A percentile compares a stretch with the other conserved stretches of the same genome.
These are phyloP conservation scores for Lacerta agilis DNA, from an alignment of 2,797 vertebrate genomes.

Conservation along the genomic window DNA sequence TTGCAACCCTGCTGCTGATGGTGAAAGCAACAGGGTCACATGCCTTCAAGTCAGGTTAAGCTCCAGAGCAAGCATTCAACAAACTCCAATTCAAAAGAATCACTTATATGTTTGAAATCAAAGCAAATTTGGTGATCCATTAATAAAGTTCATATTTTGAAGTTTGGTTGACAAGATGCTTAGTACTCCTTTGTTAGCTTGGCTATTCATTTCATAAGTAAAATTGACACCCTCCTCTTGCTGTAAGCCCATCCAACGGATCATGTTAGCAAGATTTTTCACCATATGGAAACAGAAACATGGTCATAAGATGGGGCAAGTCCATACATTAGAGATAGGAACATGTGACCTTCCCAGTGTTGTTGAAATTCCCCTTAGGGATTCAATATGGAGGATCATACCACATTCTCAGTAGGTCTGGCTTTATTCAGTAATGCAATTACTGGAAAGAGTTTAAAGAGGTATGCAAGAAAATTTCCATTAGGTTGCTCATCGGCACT, in stretches of 20 bases:
- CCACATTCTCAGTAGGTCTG: too few species aligned
- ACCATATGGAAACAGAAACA: background rate
- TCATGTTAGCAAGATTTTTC: background rate
- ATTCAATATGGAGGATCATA: too few species aligned
- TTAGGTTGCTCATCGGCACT: background rate
- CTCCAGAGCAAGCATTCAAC: background rate
- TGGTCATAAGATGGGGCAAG: background rate
- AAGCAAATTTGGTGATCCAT: background rate
- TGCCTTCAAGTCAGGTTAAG: background rate
- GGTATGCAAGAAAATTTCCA: too few species aligned
- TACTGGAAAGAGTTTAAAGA: too few species aligned
- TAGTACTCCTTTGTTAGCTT: background rate
- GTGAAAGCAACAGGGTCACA: background rate
- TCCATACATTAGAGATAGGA: background rate
- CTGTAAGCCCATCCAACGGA: background rate
- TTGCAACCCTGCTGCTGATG: background rate
- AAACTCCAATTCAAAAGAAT: background rate
- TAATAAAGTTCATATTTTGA: background rate
- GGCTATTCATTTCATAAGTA: background rate
- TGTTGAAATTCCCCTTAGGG: too few species aligned
- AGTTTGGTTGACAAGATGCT: background rate
- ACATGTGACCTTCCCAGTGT: too few species aligned
- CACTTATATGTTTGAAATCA: background rate
- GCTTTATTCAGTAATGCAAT: too few species aligned
- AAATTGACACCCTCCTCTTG: background rate